Evolutionary conservation across 2,113 vertebrate species (phyloP).

Genomic region (Nothobranchius furzeri): DNA sequence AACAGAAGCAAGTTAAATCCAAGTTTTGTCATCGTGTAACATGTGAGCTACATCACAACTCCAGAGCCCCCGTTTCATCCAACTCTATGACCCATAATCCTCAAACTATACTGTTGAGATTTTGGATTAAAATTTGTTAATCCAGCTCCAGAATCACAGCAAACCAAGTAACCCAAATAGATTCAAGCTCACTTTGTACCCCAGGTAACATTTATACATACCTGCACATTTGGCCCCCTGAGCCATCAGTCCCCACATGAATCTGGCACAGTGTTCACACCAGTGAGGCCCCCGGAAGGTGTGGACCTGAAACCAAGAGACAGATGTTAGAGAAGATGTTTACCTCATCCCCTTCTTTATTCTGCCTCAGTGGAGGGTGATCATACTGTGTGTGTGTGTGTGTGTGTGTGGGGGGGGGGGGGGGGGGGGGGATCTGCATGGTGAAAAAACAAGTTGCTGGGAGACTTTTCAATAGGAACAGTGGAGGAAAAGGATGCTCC

Average conservation of each 20-base stretch:
- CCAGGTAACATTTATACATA: constrained; percentile 61
- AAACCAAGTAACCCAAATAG: constrained; percentile 65
- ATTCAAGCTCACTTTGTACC: constrained; percentile 34
- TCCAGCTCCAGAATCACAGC: constrained; percentile 59
- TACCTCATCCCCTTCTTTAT: background rate
- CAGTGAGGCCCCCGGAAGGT: constrained; percentile 84
- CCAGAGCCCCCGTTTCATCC: constrained; percentile 22
- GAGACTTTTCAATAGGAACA: constrained; percentile 51
- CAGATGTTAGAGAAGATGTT: constrained; percentile 18
- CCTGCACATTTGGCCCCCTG: constrained; percentile 99
- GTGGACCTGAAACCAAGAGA: constrained; percentile 66
- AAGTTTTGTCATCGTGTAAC: constrained; percentile 5
- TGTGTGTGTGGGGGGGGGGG: constrained; percentile 13
- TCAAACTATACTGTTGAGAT: constrained; percentile 46
- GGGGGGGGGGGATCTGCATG: constrained; percentile 16
- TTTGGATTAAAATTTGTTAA: constrained; percentile 62
- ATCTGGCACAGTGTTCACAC: constrained; percentile 99
- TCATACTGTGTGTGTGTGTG: constrained; percentile 14
- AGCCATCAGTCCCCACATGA: constrained; percentile 99
- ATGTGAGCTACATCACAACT: constrained; percentile 45
- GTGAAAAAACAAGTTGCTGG: constrained; percentile 49
- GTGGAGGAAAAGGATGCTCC: constrained; percentile 19
- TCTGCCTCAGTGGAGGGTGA: constrained; percentile 28
- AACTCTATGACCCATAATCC: constrained; percentile 66
- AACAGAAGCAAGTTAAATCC: constrained; percentile 30